Percentiles rank a stretch among this genome's conserved stretches.
These are phyloP conservation scores for Cosmopolites sordidus DNA, from an alignment of 2,888 invertebrate species.

Conservation along the genomic window DNA sequence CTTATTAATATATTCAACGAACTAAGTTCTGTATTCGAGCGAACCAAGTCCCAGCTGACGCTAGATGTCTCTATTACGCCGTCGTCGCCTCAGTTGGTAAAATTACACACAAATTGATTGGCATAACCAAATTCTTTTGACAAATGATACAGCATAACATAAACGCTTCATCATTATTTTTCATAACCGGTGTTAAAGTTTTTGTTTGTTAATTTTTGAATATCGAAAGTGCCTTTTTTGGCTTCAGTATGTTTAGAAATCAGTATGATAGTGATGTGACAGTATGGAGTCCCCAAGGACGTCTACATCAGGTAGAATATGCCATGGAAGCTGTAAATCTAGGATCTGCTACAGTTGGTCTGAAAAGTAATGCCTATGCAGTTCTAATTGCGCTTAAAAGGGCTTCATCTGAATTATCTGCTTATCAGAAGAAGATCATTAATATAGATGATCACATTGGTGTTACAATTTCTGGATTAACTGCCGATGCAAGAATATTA, in stretches of 20 bases:
- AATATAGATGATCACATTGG: conserved; percentile 95
- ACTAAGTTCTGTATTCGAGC: too few relatives aligned
- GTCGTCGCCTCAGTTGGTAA: too few relatives aligned
- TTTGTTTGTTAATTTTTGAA: conserved; percentile 1
- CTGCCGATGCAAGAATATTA: conserved; percentile 94
- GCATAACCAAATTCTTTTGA: conserved; percentile 11
- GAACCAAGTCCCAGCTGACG: too few relatives aligned
- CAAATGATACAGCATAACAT: conserved; percentile 12
- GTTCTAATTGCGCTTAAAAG: conserved; percentile 93
- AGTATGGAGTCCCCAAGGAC: conserved; percentile 98
- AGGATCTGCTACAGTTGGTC: conserved; percentile 92
- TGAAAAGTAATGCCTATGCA: conserved; percentile 91
- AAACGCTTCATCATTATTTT: conserved; percentile 16
- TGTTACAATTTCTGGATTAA: conserved; percentile 93
- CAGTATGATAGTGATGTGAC: conserved; percentile 99
- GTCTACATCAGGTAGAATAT: conserved; percentile 94
- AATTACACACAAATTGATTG: too few relatives aligned
- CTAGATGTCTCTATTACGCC: too few relatives aligned
- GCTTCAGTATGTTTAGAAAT: conserved; percentile 79
- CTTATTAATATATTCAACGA: too few relatives aligned
- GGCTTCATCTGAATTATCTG: conserved; percentile 93
- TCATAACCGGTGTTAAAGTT: conserved; percentile 1
- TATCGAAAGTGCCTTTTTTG: background rate
- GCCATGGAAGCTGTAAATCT: conserved; percentile 99
- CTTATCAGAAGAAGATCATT: conserved; percentile 96